phyloP scores from a whole-genome alignment of 2,113 vertebrate genomes.

The Rattus norvegicus region GRCr8 NC_086024.1:116486501-116487000 shows the following conservation, averaged over 20 bases:
- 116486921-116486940: slow-evolving; percentile 96
- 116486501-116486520: not conserved
- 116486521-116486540: not conserved
- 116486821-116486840: slow-evolving; percentile 27
- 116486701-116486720: not conserved
- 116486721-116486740: slow-evolving; percentile 2
- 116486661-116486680: not conserved
- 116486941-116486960: slow-evolving; percentile 98
- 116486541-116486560: not conserved
- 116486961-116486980: slow-evolving; percentile 89
- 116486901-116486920: slow-evolving; percentile 99
- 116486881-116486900: slow-evolving; percentile 52
- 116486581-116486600: slow-evolving; percentile 3
- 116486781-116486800: slow-evolving; percentile 1
- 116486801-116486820: not conserved
- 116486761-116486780: slow-evolving; percentile 21
- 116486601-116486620: not conserved
- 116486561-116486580: not conserved
- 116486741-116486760: slow-evolving; percentile 15
- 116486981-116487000: slow-evolving; percentile 1
- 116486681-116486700: not conserved
- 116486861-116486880: not conserved
- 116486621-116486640: not conserved
- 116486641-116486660: not conserved
- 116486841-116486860: not conserved